phyloP scores from a whole-genome alignment of 2,888 invertebrate species.

The Sisyra terminalis region DNA sequence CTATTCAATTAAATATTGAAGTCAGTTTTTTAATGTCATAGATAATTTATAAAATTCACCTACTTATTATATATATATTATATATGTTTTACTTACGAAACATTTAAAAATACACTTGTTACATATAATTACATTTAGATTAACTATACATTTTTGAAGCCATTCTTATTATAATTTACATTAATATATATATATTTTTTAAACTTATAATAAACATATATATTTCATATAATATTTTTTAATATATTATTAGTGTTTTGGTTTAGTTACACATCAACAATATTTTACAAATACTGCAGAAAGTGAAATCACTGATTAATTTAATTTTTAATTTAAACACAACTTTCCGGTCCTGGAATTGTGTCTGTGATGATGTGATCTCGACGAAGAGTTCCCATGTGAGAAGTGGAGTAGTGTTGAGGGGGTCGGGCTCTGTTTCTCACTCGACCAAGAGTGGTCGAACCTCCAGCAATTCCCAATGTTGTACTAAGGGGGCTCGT shows the following conservation, averaged over 20 bases:
- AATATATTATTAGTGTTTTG: neutral
- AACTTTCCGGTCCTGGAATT: conserved; percentile 77
- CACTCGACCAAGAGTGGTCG: conserved; percentile 20
- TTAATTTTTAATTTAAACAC: conserved; percentile 40
- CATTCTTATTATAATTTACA: no score
- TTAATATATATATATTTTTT: no score
- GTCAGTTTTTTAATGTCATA: no score
- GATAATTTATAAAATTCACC: no score
- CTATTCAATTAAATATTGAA: no score
- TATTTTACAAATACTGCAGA: neutral
- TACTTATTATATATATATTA: no score
- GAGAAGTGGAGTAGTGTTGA: conserved; percentile 30
- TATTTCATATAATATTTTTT: neutral
- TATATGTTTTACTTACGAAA: no score
- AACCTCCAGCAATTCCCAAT: conserved; percentile 12
- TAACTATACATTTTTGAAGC: no score
- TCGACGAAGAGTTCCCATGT: conserved; percentile 42
- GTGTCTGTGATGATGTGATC: conserved; percentile 71
- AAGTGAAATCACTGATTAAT: neutral
- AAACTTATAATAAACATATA: no score
- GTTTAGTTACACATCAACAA: neutral
- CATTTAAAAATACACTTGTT: no score
- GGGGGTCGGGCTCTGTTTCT: conserved; percentile 26
- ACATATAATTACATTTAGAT: no score
- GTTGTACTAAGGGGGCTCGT: conserved; percentile 10